Base-by-base conservation (phyloP, 1,140 invertebrate species). In the Temnothorax curvispinosus region DNA sequence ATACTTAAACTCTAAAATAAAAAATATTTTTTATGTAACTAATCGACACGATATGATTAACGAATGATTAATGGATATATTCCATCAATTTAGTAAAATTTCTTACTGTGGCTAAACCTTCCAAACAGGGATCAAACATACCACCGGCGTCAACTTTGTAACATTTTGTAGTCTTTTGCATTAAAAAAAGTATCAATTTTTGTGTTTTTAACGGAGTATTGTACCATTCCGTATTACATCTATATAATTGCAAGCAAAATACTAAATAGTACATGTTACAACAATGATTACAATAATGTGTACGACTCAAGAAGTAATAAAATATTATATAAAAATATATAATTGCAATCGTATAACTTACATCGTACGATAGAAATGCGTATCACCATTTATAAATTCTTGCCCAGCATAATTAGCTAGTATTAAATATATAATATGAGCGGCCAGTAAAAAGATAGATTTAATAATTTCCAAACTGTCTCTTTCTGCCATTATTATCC, bases 191-290 rank as follows among this genome's bases (percentile, higher is more conserved):
- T 44, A 85, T 64, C 9, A 85, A 41, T 18, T 77, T 85, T 65
- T 85, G 69, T 8, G 44, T 65, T 41, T 75, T 62, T n/a, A 85
- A 44, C 1, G 82, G 44, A 5, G 21, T 21, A 38, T 85, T 64
- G 9, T 85, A 85, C 82, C 82, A 85, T 52, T 21, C 1, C 7
- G 32, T 85, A 38, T 64, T 77, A 7, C 74, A 77, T 64, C 82
- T 85, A 41, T 41, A 6, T 6, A 27, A 27, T 27, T 27, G 27
- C 27, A 27, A 27, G 27, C 27, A 27, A 27, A 27, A 27, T 27
- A 27, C 27, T 27, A 1, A 27, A 27, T 27, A 27, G 27, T 27
- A 27, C 27, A 27, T 27, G 27, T 27, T 27, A 27, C 27, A 27
- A 27, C 27, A 27, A 27, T 27, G 27, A 1, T 27, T 27, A 27